These are phyloP conservation scores for Luscinia megarhynchos DNA, from an alignment of 2,797 vertebrate species.

Conservation along the genomic window DNA sequence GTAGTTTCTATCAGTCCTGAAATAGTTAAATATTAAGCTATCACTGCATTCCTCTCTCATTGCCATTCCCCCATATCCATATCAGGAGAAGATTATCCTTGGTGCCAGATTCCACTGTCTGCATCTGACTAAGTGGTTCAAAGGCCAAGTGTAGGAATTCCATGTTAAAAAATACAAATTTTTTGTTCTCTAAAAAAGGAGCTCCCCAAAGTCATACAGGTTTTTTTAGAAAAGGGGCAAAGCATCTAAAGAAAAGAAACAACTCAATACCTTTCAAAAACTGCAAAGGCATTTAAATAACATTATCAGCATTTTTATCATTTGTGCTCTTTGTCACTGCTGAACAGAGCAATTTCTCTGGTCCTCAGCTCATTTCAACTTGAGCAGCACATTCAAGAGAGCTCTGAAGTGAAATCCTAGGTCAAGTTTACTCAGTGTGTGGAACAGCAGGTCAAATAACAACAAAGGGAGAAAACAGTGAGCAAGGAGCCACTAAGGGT, in stretches of 20 bases:
- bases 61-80: conserved; percentile 50
- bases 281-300: background rate
- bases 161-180: background rate
- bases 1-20: background rate
- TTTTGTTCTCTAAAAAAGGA: conserved; percentile 16
- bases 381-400: background rate
- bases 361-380: background rate
- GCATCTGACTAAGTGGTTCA: conserved; percentile 66
- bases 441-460: background rate
- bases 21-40: conserved; percentile 64
- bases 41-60: conserved; percentile 47
- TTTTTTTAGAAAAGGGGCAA: background rate
- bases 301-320: background rate
- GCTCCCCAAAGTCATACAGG: background rate
- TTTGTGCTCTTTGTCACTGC: background rate
- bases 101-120: conserved; percentile 65
- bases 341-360: background rate
- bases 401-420: background rate
- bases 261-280: background rate
- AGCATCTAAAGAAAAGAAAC: background rate
- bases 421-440: background rate
- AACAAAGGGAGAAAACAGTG: background rate
- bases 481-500: background rate
- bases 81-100: conserved; percentile 67
- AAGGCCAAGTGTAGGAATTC: conserved; percentile 45